These are phyloP conservation scores for Cenopis cana DNA, from an alignment of 2,888 invertebrate species.

Conservation along the genomic window DNA sequence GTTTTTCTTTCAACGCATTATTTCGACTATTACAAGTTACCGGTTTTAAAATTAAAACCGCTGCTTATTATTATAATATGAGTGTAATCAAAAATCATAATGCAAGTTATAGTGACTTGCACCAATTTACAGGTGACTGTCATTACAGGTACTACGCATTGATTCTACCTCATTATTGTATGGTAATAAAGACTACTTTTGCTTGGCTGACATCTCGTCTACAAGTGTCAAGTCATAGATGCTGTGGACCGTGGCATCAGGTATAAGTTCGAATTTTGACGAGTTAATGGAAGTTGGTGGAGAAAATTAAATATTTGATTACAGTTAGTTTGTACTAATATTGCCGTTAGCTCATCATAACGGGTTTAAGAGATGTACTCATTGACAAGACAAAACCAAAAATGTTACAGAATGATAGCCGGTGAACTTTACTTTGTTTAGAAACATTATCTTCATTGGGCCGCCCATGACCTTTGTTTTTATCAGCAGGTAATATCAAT, in stretches of 20 bases:
- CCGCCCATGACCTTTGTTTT: conserved; percentile 11
- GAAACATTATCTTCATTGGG: background rate
- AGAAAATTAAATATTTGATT: conserved; percentile 75
- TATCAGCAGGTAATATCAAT: background rate
- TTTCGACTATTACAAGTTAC: background rate
- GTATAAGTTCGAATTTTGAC: conserved; percentile 61
- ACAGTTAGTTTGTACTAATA: conserved; percentile 73
- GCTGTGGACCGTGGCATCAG: conserved; percentile 30
- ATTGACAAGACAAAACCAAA: no score
- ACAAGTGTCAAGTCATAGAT: conserved; percentile 17
- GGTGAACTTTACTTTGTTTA: conserved; percentile 16
- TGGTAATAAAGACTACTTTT: conserved; percentile 5
- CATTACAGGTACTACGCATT: background rate
- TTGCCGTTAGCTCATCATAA: conserved; percentile 66
- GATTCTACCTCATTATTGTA: conserved; percentile 6
- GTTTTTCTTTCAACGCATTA: background rate
- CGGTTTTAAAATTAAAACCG: background rate
- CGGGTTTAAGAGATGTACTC: conserved; percentile 55
- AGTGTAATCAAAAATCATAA: conserved; percentile 8
- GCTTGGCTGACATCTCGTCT: conserved; percentile 1
- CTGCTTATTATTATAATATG: background rate
- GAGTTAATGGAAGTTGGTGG: conserved; percentile 61
- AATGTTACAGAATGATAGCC: conserved; percentile 19
- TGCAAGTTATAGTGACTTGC: conserved; percentile 24
- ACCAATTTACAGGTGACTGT: conserved; percentile 20